phyloP scores from a whole-genome alignment of 2,797 vertebrate genomes.

The Halcyon smyrnensis region DNA sequence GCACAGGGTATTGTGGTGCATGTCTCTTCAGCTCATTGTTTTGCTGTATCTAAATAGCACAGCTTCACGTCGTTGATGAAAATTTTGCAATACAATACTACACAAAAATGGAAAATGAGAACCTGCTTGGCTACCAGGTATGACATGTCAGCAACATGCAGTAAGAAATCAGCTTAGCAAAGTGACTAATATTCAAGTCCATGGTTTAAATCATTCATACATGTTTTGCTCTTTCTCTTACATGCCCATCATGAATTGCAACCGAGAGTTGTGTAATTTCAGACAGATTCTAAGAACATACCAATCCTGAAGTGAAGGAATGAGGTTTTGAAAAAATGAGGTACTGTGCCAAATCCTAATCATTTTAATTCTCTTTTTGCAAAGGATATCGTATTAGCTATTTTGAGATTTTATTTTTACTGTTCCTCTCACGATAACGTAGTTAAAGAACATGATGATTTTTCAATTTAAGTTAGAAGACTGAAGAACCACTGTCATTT shows the following conservation, averaged over 20 bases:
- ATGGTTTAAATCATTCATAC: background rate
- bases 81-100: background rate
- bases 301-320: background rate
- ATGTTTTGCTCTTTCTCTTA: background rate
- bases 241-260: background rate
- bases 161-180: background rate
- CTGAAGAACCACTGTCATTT: background rate
- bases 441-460: background rate
- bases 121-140: background rate
- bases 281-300: background rate
- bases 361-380: background rate
- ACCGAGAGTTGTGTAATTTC: background rate
- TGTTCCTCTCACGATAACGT: background rate
- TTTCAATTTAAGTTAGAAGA: constrained; percentile 3
- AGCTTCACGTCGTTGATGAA: background rate
- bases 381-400: background rate
- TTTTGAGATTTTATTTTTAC: background rate
- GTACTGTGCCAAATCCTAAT: background rate
- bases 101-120: background rate
- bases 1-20: background rate
- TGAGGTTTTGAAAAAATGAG: background rate
- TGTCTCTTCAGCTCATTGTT: background rate
- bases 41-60: background rate
- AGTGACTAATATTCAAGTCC: background rate
- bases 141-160: background rate